These are phyloP conservation scores for Pholis gunnellus DNA, from an alignment of 2,113 vertebrate genomes.

Conservation along the genomic window DNA sequence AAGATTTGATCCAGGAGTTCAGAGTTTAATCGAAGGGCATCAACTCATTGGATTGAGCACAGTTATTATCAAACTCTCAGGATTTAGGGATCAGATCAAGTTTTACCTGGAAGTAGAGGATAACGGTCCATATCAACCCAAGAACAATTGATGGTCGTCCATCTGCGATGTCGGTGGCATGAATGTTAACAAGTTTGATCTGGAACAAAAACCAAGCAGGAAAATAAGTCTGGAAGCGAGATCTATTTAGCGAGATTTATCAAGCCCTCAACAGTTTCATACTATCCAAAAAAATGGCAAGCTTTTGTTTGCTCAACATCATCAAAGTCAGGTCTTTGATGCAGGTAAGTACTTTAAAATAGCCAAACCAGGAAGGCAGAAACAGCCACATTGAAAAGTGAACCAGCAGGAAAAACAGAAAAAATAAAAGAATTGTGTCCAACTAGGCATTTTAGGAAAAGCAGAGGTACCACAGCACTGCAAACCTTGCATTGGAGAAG, in stretches of 20 bases:
- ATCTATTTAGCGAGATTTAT: background rate
- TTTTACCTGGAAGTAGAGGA: slow-evolving; percentile 97
- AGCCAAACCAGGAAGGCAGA: slow-evolving; percentile 58
- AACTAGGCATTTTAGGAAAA: slow-evolving; percentile 27
- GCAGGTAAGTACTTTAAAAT: slow-evolving; percentile 28
- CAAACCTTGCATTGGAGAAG: slow-evolving; percentile 31
- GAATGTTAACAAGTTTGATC: slow-evolving; percentile 99
- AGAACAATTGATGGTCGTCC: slow-evolving; percentile 96
- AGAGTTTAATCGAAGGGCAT: background rate
- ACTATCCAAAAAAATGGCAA: slow-evolving; percentile 20
- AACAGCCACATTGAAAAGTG: slow-evolving; percentile 47
- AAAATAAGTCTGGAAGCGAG: background rate
- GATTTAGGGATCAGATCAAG: background rate
- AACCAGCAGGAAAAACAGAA: slow-evolving; percentile 23
- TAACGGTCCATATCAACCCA: slow-evolving; percentile 96
- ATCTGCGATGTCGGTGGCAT: slow-evolving; percentile 97
- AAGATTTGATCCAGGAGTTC: background rate
- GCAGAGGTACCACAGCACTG: slow-evolving; percentile 41
- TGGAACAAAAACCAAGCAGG: slow-evolving; percentile 70
- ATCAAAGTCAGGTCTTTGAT: slow-evolving; percentile 69
- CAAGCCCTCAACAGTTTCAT: background rate
- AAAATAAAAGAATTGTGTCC: background rate
- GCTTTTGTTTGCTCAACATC: slow-evolving; percentile 10
- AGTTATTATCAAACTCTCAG: slow-evolving; percentile 13
- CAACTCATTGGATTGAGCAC: background rate